A percentile compares a stretch with the other conserved stretches of the same genome.
Conservation (phyloP, 2,797 vertebrate species). For the Vultur gryphus region DNA sequence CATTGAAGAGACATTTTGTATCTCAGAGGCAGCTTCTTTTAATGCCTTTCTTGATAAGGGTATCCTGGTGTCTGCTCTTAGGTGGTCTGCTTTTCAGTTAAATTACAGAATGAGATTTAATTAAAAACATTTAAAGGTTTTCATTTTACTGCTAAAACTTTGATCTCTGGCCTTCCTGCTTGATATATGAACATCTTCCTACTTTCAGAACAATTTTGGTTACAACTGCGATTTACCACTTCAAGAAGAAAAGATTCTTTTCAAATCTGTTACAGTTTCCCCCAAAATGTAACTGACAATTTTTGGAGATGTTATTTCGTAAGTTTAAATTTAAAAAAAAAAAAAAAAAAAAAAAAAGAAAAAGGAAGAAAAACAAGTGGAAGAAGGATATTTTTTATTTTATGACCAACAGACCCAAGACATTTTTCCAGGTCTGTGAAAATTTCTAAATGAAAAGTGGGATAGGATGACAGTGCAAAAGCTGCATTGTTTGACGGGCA, state of each 20-base stretch:
- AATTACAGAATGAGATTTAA: not conserved
- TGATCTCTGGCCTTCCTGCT: not conserved
- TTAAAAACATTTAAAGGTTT: constrained; percentile 34
- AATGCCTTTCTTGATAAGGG: not conserved
- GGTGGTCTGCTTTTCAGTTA: constrained; percentile 41
- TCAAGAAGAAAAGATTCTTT: not conserved
- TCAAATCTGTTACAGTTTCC: not conserved
- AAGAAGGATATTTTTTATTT: not conserved
- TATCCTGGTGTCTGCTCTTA: not conserved
- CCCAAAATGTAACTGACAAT: not conserved
- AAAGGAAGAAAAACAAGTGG: not conserved
- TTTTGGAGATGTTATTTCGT: not conserved
- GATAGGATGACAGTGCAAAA: not conserved
- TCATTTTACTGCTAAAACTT: constrained; percentile 42
- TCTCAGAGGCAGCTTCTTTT: not conserved
- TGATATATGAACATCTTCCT: not conserved
- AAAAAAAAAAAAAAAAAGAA: not conserved
- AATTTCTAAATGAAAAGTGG: not conserved
- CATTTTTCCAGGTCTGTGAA: not conserved
- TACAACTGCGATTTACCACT: not conserved
- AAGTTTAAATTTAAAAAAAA: not conserved
- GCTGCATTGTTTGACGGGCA: not conserved
- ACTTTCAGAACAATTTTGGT: not conserved
- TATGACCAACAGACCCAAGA: not conserved
- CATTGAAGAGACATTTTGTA: not conserved